Evolutionary conservation across 1,140 invertebrate genomes (phyloP).

Genomic region (Notospermus geniculatus): DNA sequence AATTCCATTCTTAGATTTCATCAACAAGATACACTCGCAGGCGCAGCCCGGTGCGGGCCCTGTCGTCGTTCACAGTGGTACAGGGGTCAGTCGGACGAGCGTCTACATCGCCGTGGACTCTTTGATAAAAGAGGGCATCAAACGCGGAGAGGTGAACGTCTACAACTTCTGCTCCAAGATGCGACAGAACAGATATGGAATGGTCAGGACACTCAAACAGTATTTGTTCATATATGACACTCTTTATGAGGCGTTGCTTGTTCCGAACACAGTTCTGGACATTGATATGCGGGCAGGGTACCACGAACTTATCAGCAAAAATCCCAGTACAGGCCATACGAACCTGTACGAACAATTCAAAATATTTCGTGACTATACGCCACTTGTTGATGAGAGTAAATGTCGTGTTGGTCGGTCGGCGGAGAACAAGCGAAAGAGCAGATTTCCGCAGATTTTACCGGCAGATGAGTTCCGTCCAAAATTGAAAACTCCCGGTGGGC

Average conservation of each 20-base stretch:
- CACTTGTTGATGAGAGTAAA: conserved; percentile 24
- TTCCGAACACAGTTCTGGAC: conserved; percentile 33
- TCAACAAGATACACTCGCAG: conserved; percentile 73
- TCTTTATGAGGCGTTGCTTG: conserved; percentile 46
- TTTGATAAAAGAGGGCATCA: conserved; percentile 40
- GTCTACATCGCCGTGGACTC: conserved; percentile 50
- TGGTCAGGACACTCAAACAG: conserved; percentile 51
- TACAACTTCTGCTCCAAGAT: conserved; percentile 43
- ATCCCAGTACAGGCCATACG: conserved; percentile 36
- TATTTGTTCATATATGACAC: conserved; percentile 52
- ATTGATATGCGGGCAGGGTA: conserved; percentile 39
- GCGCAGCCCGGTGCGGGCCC: conserved; percentile 71
- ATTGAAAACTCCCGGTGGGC: conserved; percentile 32
- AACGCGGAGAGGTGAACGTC: conserved; percentile 38
- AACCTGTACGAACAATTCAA: conserved; percentile 48
- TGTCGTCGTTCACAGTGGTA: conserved; percentile 92
- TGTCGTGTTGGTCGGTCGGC: conserved; percentile 31
- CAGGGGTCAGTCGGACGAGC: conserved; percentile 47
- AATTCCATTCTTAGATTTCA: conserved; percentile 94
- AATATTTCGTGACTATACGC: conserved; percentile 36
- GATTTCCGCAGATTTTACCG: conserved; percentile 42
- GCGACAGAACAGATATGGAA: conserved; percentile 39
- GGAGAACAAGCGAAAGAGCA: conserved; percentile 42
- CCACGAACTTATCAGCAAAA: conserved; percentile 35
- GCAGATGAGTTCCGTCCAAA: conserved; percentile 34